phyloP scores from a whole-genome alignment of 2,888 invertebrate species.

The Glyphotaelius pellucidus region DNA sequence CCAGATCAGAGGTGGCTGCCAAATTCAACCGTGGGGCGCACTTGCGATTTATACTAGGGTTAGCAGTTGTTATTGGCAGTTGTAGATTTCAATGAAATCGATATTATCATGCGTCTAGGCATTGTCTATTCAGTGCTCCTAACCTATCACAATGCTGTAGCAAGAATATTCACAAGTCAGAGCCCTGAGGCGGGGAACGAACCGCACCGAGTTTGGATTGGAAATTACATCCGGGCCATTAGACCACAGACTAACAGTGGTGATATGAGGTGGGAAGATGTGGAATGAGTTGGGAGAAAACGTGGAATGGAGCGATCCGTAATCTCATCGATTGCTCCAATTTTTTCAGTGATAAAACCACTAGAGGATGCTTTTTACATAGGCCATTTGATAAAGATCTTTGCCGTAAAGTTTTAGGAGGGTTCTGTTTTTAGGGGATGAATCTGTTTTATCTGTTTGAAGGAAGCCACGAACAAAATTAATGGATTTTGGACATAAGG shows the following conservation, averaged over 20 bases:
- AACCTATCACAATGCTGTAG: neutral
- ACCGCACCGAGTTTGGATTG: constrained; percentile 18
- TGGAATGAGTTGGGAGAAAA: neutral
- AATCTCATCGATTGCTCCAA: constrained; percentile 41
- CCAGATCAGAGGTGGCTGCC: too few species aligned
- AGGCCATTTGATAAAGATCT: neutral
- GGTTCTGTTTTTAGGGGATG: neutral
- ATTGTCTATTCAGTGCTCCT: neutral
- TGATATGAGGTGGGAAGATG: neutral
- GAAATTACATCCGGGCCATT: constrained; percentile 38
- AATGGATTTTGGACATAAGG: neutral
- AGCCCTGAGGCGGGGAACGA: neutral
- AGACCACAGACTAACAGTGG: constrained; percentile 24
- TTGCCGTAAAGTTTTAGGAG: neutral
- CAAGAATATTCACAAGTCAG: neutral
- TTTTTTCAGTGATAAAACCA: constrained; percentile 4
- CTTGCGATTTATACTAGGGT: too few species aligned
- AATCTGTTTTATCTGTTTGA: neutral
- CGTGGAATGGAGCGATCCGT: neutral
- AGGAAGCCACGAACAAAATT: neutral
- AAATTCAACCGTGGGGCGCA: too few species aligned
- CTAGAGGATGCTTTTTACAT: neutral
- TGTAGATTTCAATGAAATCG: neutral
- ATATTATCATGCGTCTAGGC: neutral
- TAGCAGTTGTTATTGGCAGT: too few species aligned